A percentile compares a stretch with the other conserved stretches of the same genome.
Conservation (phyloP, 2,113 vertebrate species). For the Oryctolagus cuniculus region DNA sequence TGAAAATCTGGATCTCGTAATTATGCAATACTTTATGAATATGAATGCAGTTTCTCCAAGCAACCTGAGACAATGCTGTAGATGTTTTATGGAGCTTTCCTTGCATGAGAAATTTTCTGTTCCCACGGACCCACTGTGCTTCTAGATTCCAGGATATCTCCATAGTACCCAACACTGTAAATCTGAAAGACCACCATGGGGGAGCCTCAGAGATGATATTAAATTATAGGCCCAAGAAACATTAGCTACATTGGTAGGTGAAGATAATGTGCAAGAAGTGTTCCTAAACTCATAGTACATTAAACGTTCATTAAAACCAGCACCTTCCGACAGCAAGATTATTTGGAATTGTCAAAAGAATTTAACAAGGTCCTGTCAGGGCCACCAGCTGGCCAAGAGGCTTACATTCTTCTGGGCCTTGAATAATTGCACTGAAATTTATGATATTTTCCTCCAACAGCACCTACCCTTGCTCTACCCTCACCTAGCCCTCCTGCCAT, state of each 20-base stretch:
- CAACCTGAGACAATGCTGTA: conserved; percentile 76
- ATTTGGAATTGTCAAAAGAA: not conserved
- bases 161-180: conserved; percentile 61
- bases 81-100: conserved; percentile 56
- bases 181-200: conserved; percentile 46
- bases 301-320: not conserved
- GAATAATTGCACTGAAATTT: not conserved
- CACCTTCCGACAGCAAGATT: not conserved
- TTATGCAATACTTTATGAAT: conserved; percentile 77
- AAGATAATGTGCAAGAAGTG: not conserved
- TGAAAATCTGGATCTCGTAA: conserved; percentile 75
- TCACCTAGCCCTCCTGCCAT: not conserved
- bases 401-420: not conserved
- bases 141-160: conserved; percentile 70
- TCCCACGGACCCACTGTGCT: conserved; percentile 66
- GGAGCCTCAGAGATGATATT: conserved; percentile 32
- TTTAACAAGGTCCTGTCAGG: not conserved
- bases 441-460: not conserved
- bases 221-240: conserved; percentile 1
- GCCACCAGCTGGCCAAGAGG: not conserved
- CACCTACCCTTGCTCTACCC: not conserved
- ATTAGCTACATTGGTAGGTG: not conserved
- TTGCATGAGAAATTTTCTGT: conserved; percentile 68
- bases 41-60: conserved; percentile 78
- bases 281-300: not conserved